A percentile compares a stretch with the other conserved stretches of the same genome.
Conservation (phyloP, 1,140 invertebrate species). For the Ostrea denselamellosa region DNA sequence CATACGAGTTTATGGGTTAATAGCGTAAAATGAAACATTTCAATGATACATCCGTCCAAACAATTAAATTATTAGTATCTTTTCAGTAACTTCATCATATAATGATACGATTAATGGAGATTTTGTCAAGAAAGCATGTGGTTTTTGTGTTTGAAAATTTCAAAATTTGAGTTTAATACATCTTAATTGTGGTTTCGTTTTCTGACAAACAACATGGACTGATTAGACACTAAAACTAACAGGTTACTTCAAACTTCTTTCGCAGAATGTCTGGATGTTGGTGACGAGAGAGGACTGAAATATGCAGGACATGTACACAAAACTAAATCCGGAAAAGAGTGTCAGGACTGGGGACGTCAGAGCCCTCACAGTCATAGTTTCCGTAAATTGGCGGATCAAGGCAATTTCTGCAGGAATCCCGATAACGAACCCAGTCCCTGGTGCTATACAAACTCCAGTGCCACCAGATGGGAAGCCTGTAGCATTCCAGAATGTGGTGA, state of each 20-base stretch:
- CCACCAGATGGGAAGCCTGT: slow-evolving; percentile 42
- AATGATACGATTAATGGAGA: too few species aligned
- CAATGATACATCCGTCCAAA: too few species aligned
- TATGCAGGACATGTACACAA: slow-evolving; percentile 39
- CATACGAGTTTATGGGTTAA: too few species aligned
- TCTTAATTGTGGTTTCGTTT: neutral
- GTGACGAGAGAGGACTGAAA: neutral
- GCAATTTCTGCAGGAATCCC: slow-evolving; percentile 50
- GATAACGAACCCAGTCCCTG: slow-evolving; percentile 36
- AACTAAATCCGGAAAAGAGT: slow-evolving; percentile 41
- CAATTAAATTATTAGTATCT: too few species aligned
- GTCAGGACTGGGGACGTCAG: slow-evolving; percentile 41
- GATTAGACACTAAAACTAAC: neutral
- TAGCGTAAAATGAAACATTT: too few species aligned
- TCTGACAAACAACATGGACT: neutral
- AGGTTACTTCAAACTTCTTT: neutral
- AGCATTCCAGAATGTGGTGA: slow-evolving; percentile 48
- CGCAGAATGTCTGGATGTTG: slow-evolving; percentile 33
- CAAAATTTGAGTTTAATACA: too few species aligned
- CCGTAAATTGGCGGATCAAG: neutral
- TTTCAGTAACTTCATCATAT: too few species aligned
- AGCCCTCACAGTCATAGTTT: slow-evolving; percentile 39
- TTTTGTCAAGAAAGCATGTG: too few species aligned
- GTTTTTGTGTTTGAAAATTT: too few species aligned
- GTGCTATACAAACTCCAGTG: slow-evolving; percentile 44